Evolutionary conservation across 2,797 vertebrate species (phyloP), one percentile per base, ranked within the genome.

Genomic region (Argyrosomus regius): DNA sequence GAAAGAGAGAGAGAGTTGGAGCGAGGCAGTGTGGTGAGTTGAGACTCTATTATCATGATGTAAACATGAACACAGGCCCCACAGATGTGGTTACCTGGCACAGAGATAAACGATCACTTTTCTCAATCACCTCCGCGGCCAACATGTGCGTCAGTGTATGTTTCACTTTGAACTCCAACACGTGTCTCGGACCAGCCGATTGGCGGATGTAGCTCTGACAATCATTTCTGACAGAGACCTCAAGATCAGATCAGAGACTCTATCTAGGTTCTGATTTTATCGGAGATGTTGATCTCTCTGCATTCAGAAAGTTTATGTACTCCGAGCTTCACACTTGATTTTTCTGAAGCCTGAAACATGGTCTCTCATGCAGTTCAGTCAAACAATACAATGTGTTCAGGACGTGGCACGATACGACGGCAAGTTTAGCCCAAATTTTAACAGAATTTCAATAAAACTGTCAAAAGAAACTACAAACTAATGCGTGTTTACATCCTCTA

Each of bases 21-120:
- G 64, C 1, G 14, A 56, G 18, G 69, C 60, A 8, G 24, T 52
- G 61, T 70, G 82, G 75, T 73, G 80, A 81, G 77, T 5, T 62
- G 65, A 72, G 79, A 63, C 83, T 80, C 72, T 75, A 65, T 86
- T 78, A 86, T 85, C 56, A 11, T 72, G 73, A 82, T 87, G 86
- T 91, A 85, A 91, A 91, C 88, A 85, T 39, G 62, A 79, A 69
- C 67, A 75, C 72, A 69, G 71, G 72, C 67, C 66, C 56, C 57
- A 69, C 82, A 84, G 82, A 88, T 88, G 88, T 81, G 89, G 85
- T 85, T 73, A 89, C 83, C 84, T 87, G 86, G 84, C 73, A 56
- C 77, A 71, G 50, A 88, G 80, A 89, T 77, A 64, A 86, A 85
- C 67, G 22, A 82, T 84, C 35, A 41, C 62, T 82, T 58, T 74